phyloP scores from a whole-genome alignment of 1,140 invertebrate genomes.

The Phymastichus coffea region DNA sequence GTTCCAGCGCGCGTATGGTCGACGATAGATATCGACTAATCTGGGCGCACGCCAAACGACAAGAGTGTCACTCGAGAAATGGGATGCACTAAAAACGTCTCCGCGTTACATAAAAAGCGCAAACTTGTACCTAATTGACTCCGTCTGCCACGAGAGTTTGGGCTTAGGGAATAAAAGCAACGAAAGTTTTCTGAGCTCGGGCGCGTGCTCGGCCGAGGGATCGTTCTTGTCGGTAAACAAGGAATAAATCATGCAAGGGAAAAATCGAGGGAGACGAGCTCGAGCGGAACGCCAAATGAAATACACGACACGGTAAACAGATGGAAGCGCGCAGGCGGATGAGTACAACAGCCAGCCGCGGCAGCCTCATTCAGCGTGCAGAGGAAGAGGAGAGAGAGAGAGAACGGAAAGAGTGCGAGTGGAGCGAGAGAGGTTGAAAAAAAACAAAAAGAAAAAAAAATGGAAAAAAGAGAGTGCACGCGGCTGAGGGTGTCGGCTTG shows the following conservation, averaged over 20 bases:
- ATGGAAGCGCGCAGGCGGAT: constrained; percentile 11
- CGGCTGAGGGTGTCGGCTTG: constrained; percentile 37
- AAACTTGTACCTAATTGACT: too few relatives aligned
- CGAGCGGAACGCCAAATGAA: constrained; percentile 15
- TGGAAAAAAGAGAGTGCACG: neutral
- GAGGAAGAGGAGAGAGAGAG: constrained; percentile 25
- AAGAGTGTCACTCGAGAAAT: neutral
- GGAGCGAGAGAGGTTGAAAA: neutral
- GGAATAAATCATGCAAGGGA: constrained; percentile 16
- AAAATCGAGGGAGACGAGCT: constrained; percentile 7
- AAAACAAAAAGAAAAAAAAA: neutral
- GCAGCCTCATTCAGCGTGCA: constrained; percentile 8
- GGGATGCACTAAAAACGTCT: constrained; percentile 2
- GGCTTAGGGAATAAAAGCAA: too few relatives aligned
- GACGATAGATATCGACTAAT: constrained; percentile 32
- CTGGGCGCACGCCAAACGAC: neutral
- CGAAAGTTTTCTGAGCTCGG: too few relatives aligned
- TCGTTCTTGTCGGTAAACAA: too few relatives aligned
- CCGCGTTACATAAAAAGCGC: too few relatives aligned
- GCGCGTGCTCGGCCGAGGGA: too few relatives aligned
- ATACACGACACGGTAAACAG: constrained; percentile 21
- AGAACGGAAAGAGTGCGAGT: neutral
- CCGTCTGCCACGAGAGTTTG: too few relatives aligned
- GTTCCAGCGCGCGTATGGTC: neutral
- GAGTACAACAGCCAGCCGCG: too few relatives aligned